These are phyloP conservation scores for Pangasius mekongensis DNA, from an alignment of 2,797 vertebrate species.

Conservation along the genomic window DNA sequence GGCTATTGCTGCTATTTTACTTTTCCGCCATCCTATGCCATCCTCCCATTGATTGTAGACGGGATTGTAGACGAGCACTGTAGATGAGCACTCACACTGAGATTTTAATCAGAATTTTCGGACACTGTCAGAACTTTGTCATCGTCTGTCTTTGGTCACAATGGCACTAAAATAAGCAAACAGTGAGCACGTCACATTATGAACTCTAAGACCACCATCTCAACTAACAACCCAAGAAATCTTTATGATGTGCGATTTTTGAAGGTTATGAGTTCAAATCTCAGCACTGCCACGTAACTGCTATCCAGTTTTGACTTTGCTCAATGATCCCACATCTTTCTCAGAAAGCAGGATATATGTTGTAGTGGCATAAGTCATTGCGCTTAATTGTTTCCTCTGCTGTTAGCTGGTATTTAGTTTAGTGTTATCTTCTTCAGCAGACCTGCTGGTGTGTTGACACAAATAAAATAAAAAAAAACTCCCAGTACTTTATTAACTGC, in stretches of 20 bases:
- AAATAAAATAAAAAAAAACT: background rate
- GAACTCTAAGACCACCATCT: background rate
- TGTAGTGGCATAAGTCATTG: conserved; percentile 18
- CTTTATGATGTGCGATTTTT: background rate
- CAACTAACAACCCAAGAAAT: background rate
- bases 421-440: conserved; percentile 26
- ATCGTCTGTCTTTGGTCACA: background rate
- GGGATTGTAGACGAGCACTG: background rate
- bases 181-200: background rate
- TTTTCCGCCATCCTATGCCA: background rate
- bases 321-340: background rate
- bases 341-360: conserved; percentile 21
- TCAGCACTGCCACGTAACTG: background rate
- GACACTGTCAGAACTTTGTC: background rate
- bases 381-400: conserved; percentile 43
- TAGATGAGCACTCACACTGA: background rate
- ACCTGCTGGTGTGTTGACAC: background rate
- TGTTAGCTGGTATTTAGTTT: conserved; percentile 44
- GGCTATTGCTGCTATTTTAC: background rate
- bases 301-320: background rate
- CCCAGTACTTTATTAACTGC: background rate
- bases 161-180: background rate
- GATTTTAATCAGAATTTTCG: background rate
- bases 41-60: background rate
- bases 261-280: background rate